Base-by-base conservation (phyloP, 2,797 vertebrate species). In the Eulemur albifrons region DNA sequence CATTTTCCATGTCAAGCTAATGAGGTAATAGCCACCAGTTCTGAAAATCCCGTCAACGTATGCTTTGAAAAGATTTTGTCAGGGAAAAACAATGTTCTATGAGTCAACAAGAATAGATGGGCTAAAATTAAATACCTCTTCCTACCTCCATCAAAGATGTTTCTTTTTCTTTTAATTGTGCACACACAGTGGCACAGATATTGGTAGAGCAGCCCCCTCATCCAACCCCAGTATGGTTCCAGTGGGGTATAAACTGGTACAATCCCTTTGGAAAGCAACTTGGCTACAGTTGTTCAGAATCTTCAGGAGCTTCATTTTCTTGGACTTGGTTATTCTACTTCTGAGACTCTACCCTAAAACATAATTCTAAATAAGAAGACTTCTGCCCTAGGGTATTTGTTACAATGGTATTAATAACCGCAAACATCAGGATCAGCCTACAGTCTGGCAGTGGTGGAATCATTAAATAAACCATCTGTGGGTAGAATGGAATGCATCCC, bases 1-100 rank as follows among this genome's bases (percentile, higher is more conserved):
- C 85, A 63, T 77, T 97, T 73, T 85, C 90, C 75, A 95, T 15
- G 59, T 32, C 72, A 20, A 20, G 85, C 86, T 76, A 65, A 84
- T 54, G 65, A 87, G 20, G 92, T n/a, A 94, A 54, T 35, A 61
- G n/a, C 4, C 8, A 70, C 43, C 40, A 32, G 17, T 8, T 83
- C 45, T 40, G 5, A 52, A 86, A 50, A 86, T 32, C 9, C 14
- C 30, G 7, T 27, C 25, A 15, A n/a, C 23, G 3, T 59, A 10
- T 57, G 61, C 38, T 75, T 73, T 38, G 3, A 57, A 76, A 81
- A 90, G 76, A 57, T n/a, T 84, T 57, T 35, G 32, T 45, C 11
- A 40, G 18, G 12, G 54, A 61, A 38, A 38, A 67, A 20, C 73
- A 89, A 23, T 32, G 20, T 11, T 6, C 3, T 4, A 5, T 27